Evolutionary conservation across 2,888 invertebrate species (phyloP), one percentile per base, ranked within the genome.

Genomic region (Metellina segmentata): DNA sequence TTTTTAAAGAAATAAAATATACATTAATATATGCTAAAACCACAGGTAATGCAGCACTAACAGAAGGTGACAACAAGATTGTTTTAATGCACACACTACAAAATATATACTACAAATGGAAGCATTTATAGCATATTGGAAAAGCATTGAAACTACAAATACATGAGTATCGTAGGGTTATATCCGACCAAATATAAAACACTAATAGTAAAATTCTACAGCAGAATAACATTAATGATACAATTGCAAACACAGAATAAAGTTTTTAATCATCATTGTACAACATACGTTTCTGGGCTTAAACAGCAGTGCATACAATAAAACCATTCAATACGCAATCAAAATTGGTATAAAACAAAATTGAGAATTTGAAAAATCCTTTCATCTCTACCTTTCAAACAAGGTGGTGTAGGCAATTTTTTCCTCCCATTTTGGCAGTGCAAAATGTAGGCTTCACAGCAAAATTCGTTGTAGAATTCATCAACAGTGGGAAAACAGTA

Each of bases 401-500:
- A 34, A 34, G 34, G 34, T 34, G 34, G 34, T 34, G 34, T 16
- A 61, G 61, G 61, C 61, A 61, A 61, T 61, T 61, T 61, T 16
- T 61, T 61, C n/a, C 9, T 11, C 34, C 34, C 34, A 16, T 61
- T 61, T 11, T 16, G 61, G 61, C 61, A 61, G 61, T 61, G 61
- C 61, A 61, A 61, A 61, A 16, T 61, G 61, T 61, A 61, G 13
- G 16, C 61, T 61, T 61, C 16, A 61, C 61, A 61, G 61, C 61
- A 79, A 79, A 61, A 79, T 79, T 79, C 79, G 79, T 79, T 79
- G 79, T 79, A 69, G 61, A 79, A 34, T 34, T 79, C 13, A 13
- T 61, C n/a, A 61, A 53, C 51, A 78, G 51, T 16, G 52, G 9
- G 51, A 52, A 61, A 61, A 79, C 53, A 13, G 79, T 79, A 61